phyloP scores from a whole-genome alignment of 1,140 invertebrate species.

The Anagrus nilaparvatae region DNA sequence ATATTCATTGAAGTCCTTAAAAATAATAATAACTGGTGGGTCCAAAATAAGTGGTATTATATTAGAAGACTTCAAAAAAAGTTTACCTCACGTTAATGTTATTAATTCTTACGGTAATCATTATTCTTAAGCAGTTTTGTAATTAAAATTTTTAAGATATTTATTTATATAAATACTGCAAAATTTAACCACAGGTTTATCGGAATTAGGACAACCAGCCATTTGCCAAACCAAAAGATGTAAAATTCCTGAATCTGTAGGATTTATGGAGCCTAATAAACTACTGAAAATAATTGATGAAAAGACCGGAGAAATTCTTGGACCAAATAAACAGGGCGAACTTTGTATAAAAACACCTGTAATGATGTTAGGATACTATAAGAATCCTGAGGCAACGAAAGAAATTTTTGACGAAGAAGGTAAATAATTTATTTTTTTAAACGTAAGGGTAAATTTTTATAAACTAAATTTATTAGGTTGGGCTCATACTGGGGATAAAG shows the following conservation, averaged over 20 bases:
- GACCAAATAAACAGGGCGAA: conserved; percentile 30
- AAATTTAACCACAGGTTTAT: conserved; percentile 9
- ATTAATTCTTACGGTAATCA: not conserved
- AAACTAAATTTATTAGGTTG: too few species aligned
- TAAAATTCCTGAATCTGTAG: conserved; percentile 6
- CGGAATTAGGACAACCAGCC: conserved; percentile 1
- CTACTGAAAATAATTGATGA: conserved; percentile 17
- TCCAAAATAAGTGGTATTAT: too few species aligned
- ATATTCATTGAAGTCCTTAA: too few species aligned
- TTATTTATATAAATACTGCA: too few species aligned
- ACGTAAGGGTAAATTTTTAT: too few species aligned
- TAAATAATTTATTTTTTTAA: conserved; percentile 22
- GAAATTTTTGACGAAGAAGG: conserved; percentile 42
- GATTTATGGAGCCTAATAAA: conserved; percentile 9
- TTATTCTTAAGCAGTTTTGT: not conserved
- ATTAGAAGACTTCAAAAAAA: too few species aligned
- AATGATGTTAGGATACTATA: conserved; percentile 37
- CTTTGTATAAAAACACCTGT: conserved; percentile 26
- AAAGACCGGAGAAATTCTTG: conserved; percentile 16
- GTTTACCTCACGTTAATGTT: too few species aligned
- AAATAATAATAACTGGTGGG: too few species aligned
- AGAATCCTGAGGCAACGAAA: conserved; percentile 42
- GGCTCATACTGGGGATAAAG: conserved; percentile 49
- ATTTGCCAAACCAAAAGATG: not conserved
- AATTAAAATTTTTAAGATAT: too few species aligned